These are phyloP conservation scores for Drosophila paulistorum DNA, from an alignment of 1,140 invertebrate genomes.

Conservation along the genomic window DNA sequence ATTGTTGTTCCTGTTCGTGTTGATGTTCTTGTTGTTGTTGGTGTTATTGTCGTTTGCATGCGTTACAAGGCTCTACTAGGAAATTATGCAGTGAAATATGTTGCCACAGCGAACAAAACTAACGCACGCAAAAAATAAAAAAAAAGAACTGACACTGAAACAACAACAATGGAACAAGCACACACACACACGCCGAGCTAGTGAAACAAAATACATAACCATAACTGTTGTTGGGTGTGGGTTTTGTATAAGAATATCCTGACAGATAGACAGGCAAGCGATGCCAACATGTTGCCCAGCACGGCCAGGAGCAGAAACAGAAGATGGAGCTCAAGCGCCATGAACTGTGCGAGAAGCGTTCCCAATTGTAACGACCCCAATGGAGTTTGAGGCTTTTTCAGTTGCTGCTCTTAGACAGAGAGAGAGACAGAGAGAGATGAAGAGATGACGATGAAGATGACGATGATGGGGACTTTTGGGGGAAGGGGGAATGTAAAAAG, in stretches of 20 bases:
- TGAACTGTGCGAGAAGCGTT: constrained; percentile 8
- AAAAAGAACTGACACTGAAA: constrained; percentile 20
- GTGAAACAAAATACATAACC: constrained; percentile 34
- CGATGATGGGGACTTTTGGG: constrained; percentile 11
- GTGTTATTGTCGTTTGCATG: constrained; percentile 70
- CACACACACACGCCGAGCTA: constrained; percentile 24
- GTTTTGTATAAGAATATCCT: constrained; percentile 57
- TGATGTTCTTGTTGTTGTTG: constrained; percentile 50
- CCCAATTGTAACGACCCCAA: constrained; percentile 13
- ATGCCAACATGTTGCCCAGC: constrained; percentile 57
- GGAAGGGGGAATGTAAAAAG: constrained; percentile 70
- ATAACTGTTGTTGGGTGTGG: constrained; percentile 24
- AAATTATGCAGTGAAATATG: constrained; percentile 81
- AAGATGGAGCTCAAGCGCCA: constrained; percentile 19
- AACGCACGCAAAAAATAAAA: constrained; percentile 5
- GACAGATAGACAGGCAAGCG: constrained; percentile 55
- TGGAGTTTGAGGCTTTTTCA: constrained; percentile 6
- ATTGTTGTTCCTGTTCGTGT: constrained; percentile 31
- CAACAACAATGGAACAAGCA: constrained; percentile 38
- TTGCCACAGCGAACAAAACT: constrained; percentile 59
- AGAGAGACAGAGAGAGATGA: no score
- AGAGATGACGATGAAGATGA: not conserved
- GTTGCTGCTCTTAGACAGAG: not conserved
- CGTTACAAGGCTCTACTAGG: constrained; percentile 59
- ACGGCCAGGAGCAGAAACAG: constrained; percentile 11